These are phyloP conservation scores for Cataglyphis albicans DNA, from an alignment of 2,888 invertebrate genomes.

Conservation along the genomic window DNA sequence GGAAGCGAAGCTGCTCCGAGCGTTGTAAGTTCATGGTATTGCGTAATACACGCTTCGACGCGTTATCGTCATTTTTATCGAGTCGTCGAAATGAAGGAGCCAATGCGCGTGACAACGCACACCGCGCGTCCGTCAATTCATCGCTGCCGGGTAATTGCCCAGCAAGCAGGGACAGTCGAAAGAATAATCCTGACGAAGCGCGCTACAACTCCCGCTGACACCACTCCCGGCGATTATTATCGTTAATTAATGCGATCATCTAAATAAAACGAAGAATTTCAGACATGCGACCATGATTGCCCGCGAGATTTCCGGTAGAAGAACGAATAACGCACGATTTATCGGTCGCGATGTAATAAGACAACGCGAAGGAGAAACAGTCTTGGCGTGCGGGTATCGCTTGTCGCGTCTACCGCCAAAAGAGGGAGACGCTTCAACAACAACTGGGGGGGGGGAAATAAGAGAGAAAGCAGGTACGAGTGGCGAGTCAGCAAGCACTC, in stretches of 20 bases:
- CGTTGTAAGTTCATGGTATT: slow-evolving; percentile 35
- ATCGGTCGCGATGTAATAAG: slow-evolving; percentile 63
- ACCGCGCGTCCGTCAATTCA: background rate
- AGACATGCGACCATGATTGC: background rate
- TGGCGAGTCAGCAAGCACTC: background rate
- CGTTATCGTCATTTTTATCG: slow-evolving; percentile 51
- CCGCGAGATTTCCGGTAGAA: slow-evolving; percentile 39
- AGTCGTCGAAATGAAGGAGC: slow-evolving; percentile 22
- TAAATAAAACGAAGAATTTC: slow-evolving; percentile 22
- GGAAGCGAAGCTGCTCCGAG: slow-evolving; percentile 33
- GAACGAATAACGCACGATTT: slow-evolving; percentile 41
- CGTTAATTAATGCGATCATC: slow-evolving; percentile 49
- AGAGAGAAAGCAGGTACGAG: slow-evolving; percentile 6
- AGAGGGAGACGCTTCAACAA: slow-evolving; percentile 24
- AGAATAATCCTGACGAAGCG: slow-evolving; percentile 36
- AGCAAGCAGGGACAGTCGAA: background rate
- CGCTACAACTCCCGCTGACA: background rate
- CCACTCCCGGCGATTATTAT: slow-evolving; percentile 15
- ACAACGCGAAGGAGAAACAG: slow-evolving; percentile 37
- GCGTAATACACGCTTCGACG: slow-evolving; percentile 35
- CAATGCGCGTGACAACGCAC: slow-evolving; percentile 31
- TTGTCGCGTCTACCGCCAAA: slow-evolving; percentile 24
- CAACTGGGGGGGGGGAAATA: background rate
- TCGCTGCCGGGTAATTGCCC: slow-evolving; percentile 13
- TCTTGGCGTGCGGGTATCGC: slow-evolving; percentile 22